Evolutionary conservation across 2,113 vertebrate genomes (phyloP).

Genomic region (Cavia porcellus): DNA sequence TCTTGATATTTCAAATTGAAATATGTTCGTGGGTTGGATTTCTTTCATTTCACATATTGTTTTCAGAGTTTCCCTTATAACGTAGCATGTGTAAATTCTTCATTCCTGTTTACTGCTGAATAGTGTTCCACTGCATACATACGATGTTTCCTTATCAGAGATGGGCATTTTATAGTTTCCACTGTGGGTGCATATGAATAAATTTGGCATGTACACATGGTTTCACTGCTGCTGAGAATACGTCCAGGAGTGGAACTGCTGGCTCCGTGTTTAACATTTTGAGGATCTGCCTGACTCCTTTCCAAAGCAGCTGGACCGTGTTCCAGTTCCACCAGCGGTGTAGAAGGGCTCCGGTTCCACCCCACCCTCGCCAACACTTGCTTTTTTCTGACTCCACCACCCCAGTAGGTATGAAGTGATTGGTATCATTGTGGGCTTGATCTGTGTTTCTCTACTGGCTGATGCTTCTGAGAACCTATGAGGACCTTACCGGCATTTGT

Average conservation of each 20-base stretch:
- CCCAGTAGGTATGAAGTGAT: neutral
- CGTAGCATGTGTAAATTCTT: neutral
- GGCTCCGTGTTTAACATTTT: neutral
- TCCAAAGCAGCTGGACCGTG: neutral
- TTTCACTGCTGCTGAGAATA: neutral
- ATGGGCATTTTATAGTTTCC: neutral
- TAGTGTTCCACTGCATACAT: fast-evolving
- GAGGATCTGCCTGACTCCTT: neutral
- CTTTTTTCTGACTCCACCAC: neutral
- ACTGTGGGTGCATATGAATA: neutral
- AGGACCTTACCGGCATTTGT: neutral
- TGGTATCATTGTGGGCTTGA: neutral
- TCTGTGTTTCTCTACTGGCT: neutral
- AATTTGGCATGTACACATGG: fast-evolving
- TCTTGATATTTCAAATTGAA: neutral
- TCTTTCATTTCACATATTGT: neutral
- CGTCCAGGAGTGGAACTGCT: neutral
- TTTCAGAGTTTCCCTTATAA: neutral
- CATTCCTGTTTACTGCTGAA: no score
- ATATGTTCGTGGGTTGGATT: neutral
- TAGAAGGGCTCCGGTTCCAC: fast-evolving
- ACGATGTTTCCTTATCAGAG: fast-evolving
- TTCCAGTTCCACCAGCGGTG: fast-evolving
- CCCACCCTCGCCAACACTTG: fast-evolving
- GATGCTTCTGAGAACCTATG: neutral